Conservation (phyloP, 2,113 vertebrate species). For the Bos indicus region DNA sequence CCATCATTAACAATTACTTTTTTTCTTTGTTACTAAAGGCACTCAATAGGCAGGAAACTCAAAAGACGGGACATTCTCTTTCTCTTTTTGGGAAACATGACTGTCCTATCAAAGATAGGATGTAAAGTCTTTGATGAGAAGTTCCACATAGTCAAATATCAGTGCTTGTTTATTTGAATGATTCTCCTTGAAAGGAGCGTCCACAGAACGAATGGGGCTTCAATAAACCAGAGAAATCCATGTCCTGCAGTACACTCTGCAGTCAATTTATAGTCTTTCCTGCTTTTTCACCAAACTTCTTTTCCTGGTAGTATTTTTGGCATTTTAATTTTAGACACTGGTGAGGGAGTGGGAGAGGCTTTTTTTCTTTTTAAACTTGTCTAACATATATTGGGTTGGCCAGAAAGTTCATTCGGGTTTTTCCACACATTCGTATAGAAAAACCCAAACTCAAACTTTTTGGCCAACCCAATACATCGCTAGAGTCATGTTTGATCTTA, state of each 20-base stretch:
- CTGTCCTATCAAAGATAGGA: neutral
- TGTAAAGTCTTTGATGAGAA: neutral
- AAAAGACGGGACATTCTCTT: neutral
- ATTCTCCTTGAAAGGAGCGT: neutral
- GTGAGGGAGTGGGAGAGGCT: neutral
- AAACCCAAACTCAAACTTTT: neutral
- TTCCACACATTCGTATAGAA: neutral
- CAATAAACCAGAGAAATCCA: neutral
- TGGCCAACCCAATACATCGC: neutral
- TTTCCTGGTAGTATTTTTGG: slow-evolving; percentile 48
- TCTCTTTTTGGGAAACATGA: neutral
- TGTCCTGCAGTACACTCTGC: neutral
- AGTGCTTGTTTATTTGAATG: neutral
- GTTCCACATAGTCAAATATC: neutral
- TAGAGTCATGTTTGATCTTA: neutral
- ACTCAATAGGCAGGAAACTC: neutral
- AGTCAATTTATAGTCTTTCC: neutral
- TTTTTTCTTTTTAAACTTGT: neutral
- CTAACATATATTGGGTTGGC: neutral
- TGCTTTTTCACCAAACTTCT: slow-evolving; percentile 34
- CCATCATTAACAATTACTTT: neutral
- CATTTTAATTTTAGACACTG: slow-evolving; percentile 57
- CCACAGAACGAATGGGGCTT: neutral
- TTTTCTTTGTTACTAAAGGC: neutral
- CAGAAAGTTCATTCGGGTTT: neutral